phyloP scores from a whole-genome alignment of 2,113 vertebrate genomes.

The Austrofundulus limnaeus region DNA sequence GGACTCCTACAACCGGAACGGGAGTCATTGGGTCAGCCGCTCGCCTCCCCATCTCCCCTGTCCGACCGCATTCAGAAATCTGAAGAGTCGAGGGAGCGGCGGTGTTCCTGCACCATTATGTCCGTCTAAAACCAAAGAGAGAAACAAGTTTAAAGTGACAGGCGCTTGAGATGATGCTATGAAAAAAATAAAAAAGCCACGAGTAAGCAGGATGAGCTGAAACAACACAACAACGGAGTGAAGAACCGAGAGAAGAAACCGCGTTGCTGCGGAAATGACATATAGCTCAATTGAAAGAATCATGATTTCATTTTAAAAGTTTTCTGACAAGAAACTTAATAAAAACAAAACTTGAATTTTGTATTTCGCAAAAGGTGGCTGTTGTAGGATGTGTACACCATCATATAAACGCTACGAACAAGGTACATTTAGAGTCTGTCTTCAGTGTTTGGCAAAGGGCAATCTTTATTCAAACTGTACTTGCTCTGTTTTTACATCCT shows the following conservation, averaged over 20 bases:
- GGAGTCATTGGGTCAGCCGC: constrained; percentile 76
- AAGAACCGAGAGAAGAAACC: constrained; percentile 10
- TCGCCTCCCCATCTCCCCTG: constrained; percentile 75
- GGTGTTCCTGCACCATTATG: constrained; percentile 51
- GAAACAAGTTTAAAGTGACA: constrained; percentile 50
- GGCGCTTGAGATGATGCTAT: constrained; percentile 25
- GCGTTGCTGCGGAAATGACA: constrained; percentile 36
- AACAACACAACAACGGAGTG: constrained; percentile 38
- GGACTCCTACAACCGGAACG: constrained; percentile 76
- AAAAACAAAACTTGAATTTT: neutral
- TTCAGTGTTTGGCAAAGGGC: too few relatives aligned
- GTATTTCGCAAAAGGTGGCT: constrained; percentile 2
- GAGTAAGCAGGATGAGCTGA: constrained; percentile 42
- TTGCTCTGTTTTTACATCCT: constrained; percentile 48
- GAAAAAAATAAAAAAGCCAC: constrained; percentile 25
- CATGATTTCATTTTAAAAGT: constrained; percentile 15
- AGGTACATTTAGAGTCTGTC: too few relatives aligned
- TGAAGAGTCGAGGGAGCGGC: constrained; percentile 30
- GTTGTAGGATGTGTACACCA: constrained; percentile 20
- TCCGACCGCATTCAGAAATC: constrained; percentile 41
- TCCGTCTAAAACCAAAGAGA: constrained; percentile 60
- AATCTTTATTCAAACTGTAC: neutral
- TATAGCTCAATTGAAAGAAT: constrained; percentile 14
- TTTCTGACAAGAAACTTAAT: constrained; percentile 2
- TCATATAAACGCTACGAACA: constrained; percentile 50